Evolutionary conservation across 1,140 invertebrate genomes (phyloP), one percentile per base, ranked within the genome.

Genomic region (Listronotus oregonensis): DNA sequence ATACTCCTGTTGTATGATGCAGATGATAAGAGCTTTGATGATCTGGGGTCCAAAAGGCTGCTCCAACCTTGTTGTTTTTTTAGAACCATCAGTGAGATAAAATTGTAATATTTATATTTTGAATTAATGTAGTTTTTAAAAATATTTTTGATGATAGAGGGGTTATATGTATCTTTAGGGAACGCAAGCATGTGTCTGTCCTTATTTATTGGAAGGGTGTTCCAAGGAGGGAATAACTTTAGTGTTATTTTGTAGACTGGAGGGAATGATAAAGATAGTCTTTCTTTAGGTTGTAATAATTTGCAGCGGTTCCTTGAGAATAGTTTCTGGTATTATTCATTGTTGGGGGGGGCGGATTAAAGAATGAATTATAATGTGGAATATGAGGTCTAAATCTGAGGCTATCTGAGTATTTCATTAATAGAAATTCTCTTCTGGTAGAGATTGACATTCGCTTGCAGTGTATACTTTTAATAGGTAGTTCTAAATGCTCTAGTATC

Each of bases 401-500:
- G 31, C 21, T 12, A 12, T 12, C 27, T 52, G 21, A 32, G 12
- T 21, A 11, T 34, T 32, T 6, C 27, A 18, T 10, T 34, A 52
- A 17, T 18, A 32, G 50, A 3, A 32, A 5, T 12, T 27, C 27
- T 9, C 44, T 49, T 40, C 7, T 21, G 10, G 11, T 17, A 59
- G 54, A 12, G 54, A 42, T 49, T 17, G 47, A 47, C 59, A 55
- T 40, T 37, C 11, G 6, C 40, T 59, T 34, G 14, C 14, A 34
- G 50, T 40, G 27, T 7, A 66, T 31, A 17, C 43, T 59, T 12
- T 39, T 14, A 6, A 34, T 8, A 17, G 64, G 47, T 60, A 21
- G 64, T 43, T 34, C 64, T 32, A 40, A 61, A 59, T 12, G 57
- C 64, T 6, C 64, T 57, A 66, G 42, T n/a, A 31, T 12, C 9